Evolutionary conservation across 2,113 vertebrate genomes (phyloP).

Genomic region (Corythornis cristatus): DNA sequence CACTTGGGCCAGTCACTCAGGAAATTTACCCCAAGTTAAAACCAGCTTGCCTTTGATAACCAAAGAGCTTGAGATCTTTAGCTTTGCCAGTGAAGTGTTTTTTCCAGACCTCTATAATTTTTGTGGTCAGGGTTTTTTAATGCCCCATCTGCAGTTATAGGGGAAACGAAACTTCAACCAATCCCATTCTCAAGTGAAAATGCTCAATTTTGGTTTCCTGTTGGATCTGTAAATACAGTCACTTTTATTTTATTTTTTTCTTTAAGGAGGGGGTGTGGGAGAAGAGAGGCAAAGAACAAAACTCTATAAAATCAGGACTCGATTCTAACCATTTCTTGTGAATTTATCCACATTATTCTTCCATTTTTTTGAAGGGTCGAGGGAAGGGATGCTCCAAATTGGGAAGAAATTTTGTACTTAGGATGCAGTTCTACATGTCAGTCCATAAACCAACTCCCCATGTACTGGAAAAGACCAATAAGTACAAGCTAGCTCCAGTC

Average conservation of each 20-base stretch:
- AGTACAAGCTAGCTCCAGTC: neutral
- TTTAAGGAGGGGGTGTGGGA: accelerated
- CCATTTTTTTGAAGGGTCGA: neutral
- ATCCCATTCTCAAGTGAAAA: neutral
- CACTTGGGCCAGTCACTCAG: neutral
- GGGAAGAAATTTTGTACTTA: neutral
- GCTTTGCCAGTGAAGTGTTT: neutral
- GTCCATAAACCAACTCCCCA: accelerated
- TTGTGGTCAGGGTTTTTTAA: neutral
- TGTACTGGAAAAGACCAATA: neutral
- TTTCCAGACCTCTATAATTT: neutral
- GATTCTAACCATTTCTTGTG: neutral
- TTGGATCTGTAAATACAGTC: neutral
- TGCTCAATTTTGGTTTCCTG: neutral
- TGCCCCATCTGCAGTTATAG: neutral
- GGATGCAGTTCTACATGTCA: neutral
- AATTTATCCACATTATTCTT: neutral
- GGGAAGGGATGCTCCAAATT: neutral
- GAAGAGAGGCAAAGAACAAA: neutral
- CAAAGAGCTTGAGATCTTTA: neutral
- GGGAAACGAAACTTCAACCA: neutral
- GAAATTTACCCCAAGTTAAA: neutral
- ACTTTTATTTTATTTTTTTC: neutral
- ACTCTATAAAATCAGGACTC: neutral
- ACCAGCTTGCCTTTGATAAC: neutral